These are phyloP conservation scores for Casuarius casuarius DNA, from an alignment of 2,113 vertebrate species.

Conservation along the genomic window DNA sequence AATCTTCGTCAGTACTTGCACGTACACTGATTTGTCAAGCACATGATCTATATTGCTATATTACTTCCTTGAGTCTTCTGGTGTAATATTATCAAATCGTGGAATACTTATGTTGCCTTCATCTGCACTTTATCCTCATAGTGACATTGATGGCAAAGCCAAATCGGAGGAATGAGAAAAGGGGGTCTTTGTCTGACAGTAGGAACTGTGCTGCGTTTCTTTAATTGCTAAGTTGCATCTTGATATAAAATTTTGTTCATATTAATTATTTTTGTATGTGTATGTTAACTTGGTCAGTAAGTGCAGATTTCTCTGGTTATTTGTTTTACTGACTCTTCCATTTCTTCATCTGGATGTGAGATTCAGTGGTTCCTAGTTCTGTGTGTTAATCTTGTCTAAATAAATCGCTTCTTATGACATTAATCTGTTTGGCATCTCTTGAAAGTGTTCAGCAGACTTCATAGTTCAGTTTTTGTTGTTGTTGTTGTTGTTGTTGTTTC, in stretches of 20 bases:
- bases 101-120: background rate
- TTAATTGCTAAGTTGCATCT: background rate
- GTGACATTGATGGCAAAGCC: background rate
- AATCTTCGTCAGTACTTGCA: background rate
- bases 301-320: background rate
- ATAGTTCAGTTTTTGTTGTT: background rate
- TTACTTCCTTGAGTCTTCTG: background rate
- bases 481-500: background rate
- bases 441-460: conserved; percentile 1
- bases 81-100: background rate
- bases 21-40: background rate
- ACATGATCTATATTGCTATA: background rate
- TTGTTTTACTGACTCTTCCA: conserved; percentile 25
- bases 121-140: background rate
- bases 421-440: conserved; percentile 25
- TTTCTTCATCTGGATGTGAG: background rate
- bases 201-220: background rate
- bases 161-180: background rate
- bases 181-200: background rate
- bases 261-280: background rate
- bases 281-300: background rate
- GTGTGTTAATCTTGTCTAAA: conserved; percentile 33
- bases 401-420: background rate
- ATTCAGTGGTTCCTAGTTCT: background rate
- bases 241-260: background rate